A percentile compares a stretch with the other conserved stretches of the same genome.
phyloP scores from a whole-genome alignment of 2,888 invertebrate genomes.

The Spisula subtruncata region DNA sequence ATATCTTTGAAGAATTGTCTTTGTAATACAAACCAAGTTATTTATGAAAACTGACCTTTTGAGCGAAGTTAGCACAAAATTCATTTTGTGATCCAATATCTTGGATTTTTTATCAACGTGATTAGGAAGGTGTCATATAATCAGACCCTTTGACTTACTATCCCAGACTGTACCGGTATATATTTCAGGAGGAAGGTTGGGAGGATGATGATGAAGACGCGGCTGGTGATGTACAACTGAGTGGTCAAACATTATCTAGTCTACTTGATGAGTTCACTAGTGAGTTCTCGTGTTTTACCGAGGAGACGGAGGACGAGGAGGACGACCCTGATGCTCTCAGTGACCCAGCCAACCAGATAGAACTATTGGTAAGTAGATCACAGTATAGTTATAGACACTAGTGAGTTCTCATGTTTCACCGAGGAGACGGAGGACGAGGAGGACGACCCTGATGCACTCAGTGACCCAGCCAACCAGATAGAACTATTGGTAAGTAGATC shows the following conservation, averaged over 20 bases:
- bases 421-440: slow-evolving; percentile 87
- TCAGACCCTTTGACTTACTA: too few species aligned
- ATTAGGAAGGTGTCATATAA: too few species aligned
- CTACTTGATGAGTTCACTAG: slow-evolving; percentile 81
- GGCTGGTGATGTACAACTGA: slow-evolving; percentile 81
- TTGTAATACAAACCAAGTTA: too few species aligned
- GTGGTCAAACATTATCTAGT: slow-evolving; percentile 80
- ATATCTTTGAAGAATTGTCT: too few species aligned
- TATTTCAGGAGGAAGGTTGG: slow-evolving; percentile 85
- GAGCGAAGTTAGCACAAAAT: too few species aligned
- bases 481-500: slow-evolving; percentile 88
- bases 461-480: slow-evolving; percentile 90
- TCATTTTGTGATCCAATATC: too few species aligned
- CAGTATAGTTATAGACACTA: too few species aligned
- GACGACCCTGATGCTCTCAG: slow-evolving; percentile 90
- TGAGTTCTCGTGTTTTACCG: slow-evolving; percentile 70
- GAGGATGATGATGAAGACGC: slow-evolving; percentile 87
- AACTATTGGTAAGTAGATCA: slow-evolving; percentile 88
- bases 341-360: slow-evolving; percentile 91
- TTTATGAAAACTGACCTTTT: too few species aligned
- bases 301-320: slow-evolving; percentile 87
- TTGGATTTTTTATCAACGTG: too few species aligned
- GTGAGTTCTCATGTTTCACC: slow-evolving; percentile 70
- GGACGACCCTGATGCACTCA: slow-evolving; percentile 90
- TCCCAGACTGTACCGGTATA: neutral